Evolutionary conservation across 2,797 vertebrate genomes (phyloP).

Genomic region (Gymnothorax reevesii): DNA sequence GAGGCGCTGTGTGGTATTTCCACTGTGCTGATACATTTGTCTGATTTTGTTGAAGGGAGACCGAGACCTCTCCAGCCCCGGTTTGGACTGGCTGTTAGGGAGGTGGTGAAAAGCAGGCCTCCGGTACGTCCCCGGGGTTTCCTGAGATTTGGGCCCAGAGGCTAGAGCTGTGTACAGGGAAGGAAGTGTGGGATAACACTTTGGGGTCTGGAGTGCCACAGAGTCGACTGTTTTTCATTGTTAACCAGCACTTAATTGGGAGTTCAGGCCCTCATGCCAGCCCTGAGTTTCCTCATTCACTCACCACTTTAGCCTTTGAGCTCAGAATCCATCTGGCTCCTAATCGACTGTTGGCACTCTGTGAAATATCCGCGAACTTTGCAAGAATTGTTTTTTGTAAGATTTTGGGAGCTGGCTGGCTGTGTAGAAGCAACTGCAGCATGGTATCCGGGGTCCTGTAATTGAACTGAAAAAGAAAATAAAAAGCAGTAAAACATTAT

Average conservation of each 20-base stretch:
- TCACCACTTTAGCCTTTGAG: neutral
- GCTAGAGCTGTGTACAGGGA: neutral
- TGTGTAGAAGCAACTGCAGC: slow-evolving; percentile 16
- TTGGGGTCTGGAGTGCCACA: neutral
- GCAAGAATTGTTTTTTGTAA: neutral
- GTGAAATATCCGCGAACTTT: neutral
- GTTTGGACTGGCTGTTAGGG: neutral
- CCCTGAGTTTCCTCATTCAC: neutral
- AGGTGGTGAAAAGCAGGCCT: slow-evolving; percentile 7
- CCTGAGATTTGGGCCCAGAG: neutral
- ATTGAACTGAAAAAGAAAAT: slow-evolving; percentile 19
- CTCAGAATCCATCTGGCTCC: no score
- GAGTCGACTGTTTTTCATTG: neutral
- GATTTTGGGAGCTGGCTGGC: neutral
- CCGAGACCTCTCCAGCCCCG: neutral
- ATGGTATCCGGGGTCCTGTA: slow-evolving; percentile 20
- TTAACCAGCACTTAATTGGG: neutral
- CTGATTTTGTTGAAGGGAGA: neutral
- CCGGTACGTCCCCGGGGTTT: neutral
- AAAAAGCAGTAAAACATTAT: slow-evolving; percentile 1
- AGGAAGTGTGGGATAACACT: neutral
- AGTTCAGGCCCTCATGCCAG: neutral
- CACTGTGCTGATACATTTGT: neutral
- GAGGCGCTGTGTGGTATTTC: neutral
- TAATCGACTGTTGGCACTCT: neutral